Evolutionary conservation across 2,888 invertebrate species (phyloP).

Genomic region (Mayetiola destructor): DNA sequence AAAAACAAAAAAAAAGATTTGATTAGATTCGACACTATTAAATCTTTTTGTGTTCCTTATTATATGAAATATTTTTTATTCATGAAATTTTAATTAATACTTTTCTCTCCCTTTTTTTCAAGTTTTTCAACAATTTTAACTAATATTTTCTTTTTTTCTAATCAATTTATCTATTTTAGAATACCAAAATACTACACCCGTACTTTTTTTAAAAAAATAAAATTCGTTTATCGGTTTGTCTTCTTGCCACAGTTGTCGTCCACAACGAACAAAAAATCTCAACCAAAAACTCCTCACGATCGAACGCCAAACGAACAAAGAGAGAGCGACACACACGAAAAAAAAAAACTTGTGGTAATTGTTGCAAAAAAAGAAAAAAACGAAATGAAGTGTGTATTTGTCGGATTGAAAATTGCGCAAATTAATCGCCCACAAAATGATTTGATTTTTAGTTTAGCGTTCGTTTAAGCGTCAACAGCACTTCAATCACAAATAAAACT

Average conservation of each 20-base stretch:
- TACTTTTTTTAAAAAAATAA: constrained; percentile 1
- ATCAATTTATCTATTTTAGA: background rate
- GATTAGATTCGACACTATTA: background rate
- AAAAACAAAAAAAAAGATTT: background rate
- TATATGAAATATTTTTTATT: no score
- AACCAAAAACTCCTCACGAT: constrained; percentile 4
- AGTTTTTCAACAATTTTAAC: no score
- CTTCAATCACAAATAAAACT: constrained; percentile 10
- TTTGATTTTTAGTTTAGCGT: background rate
- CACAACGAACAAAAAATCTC: constrained; percentile 1
- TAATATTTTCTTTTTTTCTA: background rate
- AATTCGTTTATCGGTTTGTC: constrained; percentile 2
- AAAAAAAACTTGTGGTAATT: constrained; percentile 9
- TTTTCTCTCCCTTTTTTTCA: no score
- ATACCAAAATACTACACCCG: background rate
- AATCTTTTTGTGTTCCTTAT: no score
- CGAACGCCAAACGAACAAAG: constrained; percentile 8
- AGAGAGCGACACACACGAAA: constrained; percentile 6
- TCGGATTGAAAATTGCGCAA: constrained; percentile 9
- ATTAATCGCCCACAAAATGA: background rate
- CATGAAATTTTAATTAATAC: no score
- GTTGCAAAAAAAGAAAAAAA: background rate
- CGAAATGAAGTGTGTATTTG: background rate
- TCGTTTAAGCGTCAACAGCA: constrained; percentile 4
- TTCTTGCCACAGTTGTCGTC: constrained; percentile 4